Base-by-base conservation (phyloP, 2,888 invertebrate genomes). In the Thyatira batis region DNA sequence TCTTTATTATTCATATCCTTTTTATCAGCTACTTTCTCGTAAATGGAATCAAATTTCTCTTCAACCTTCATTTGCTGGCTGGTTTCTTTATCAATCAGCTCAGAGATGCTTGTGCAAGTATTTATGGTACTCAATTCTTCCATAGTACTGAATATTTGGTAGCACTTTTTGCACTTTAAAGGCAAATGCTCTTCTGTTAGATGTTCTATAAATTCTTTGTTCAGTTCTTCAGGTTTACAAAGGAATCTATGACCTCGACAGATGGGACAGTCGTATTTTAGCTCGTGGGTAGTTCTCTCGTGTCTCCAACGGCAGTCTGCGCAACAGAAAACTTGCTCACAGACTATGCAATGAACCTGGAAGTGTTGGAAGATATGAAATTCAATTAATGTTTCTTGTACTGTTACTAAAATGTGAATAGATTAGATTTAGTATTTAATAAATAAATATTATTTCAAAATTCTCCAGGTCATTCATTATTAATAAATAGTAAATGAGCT, bases 261-360 rank as follows among this genome's bases (percentile, higher is more conserved):
- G 53, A 92, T 82, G 0, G 85, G 81, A 49, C 92, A 92, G 52
- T 92, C 86, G 71, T 82, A 92, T 3, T 73, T 71, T 1, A 92
- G 78, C 1, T 76, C 79, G 72, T 92, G 92, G 2, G 72, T 62
- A 1, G 54, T 56, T 52, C 69, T 65, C 45, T 92, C 92, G 82
- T 92, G 92, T 49, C 73, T 82, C 73, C 84, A 76, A 11, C 92
- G 89, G 53, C 92, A 92, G 11, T 86, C 72, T 2, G 71, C 73
- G 52, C 92, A 92, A 70, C 92, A 92, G 62, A 91, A 92, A 52
- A 85, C 69, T 45, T 81, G 73, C 52, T 85, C 83, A 65, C 92
- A 92, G 11, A 87, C 82, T 53, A 92, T 82, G 59, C 92, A 92
- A 64, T 85, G 82, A 45, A 76, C 79, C 92, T 92, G 77, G 65